These are phyloP conservation scores for Tragelaphus strepsiceros DNA, from an alignment of 2,113 vertebrate species.

Conservation along the genomic window DNA sequence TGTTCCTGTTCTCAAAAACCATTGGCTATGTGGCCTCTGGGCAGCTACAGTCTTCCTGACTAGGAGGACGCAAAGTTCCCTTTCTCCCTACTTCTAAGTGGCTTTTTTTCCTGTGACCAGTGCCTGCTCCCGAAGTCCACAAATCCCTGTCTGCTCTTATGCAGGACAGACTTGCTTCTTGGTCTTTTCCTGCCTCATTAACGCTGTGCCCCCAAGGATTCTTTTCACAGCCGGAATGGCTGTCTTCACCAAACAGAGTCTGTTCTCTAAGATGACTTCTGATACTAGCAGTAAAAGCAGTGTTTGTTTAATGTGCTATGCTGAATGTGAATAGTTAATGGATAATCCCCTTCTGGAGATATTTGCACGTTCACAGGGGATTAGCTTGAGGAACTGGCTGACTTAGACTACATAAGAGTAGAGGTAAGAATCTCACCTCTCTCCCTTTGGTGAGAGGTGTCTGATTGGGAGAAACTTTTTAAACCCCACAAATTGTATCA, in stretches of 20 bases:
- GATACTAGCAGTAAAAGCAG: not conserved
- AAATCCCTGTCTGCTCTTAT: not conserved
- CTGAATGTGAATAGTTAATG: not conserved
- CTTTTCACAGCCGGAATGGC: not conserved
- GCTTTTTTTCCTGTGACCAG: not conserved
- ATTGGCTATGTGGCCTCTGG: not conserved
- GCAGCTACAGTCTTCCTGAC: not conserved
- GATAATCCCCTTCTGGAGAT: not conserved
- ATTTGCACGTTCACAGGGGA: not conserved
- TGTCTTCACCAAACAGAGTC: not conserved
- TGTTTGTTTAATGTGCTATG: constrained; percentile 4
- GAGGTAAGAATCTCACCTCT: too few relatives aligned
- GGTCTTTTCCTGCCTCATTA: not conserved
- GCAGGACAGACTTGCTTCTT: not conserved
- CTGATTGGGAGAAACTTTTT: not conserved
- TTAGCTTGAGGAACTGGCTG: not conserved
- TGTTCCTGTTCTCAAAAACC: not conserved
- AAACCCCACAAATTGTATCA: not conserved
- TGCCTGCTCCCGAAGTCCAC: too few relatives aligned
- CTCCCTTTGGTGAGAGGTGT: not conserved
- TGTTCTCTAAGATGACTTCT: not conserved
- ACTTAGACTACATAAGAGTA: not conserved
- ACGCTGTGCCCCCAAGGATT: not conserved
- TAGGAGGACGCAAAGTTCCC: not conserved
- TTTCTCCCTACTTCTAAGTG: not conserved